Evolutionary conservation across 2,113 vertebrate genomes (phyloP).

Genomic region (Cathartes aura): DNA sequence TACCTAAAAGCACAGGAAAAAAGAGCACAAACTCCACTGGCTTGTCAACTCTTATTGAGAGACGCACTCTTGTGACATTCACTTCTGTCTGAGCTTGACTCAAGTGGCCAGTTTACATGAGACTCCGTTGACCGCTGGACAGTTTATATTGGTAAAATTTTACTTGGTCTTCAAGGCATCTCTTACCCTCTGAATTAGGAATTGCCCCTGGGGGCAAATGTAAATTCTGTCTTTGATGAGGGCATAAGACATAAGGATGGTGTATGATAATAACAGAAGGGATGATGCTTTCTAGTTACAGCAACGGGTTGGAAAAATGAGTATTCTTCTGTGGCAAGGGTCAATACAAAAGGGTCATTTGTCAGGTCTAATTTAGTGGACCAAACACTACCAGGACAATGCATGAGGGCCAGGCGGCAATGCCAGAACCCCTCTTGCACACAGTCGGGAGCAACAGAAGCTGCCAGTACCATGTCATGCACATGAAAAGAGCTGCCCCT

Average conservation of each 20-base stretch:
- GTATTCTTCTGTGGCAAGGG: background rate
- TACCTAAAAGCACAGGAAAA: background rate
- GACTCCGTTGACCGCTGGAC: background rate
- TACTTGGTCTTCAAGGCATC: background rate
- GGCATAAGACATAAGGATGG: background rate
- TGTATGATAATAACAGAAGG: background rate
- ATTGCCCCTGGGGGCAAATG: background rate
- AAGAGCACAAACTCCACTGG: background rate
- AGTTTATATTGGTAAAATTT: background rate
- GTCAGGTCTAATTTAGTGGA: accelerated
- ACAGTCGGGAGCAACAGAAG: background rate
- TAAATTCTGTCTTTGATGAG: background rate
- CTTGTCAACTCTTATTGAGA: background rate
- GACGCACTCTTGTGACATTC: accelerated
- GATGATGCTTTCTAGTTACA: background rate
- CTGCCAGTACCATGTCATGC: background rate
- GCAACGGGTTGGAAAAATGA: background rate
- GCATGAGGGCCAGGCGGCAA: accelerated
- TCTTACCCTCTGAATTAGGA: background rate
- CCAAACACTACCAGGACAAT: background rate
- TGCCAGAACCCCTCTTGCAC: background rate
- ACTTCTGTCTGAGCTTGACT: background rate
- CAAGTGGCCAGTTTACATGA: background rate
- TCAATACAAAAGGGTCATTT: background rate
- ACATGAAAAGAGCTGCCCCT: background rate